A percentile compares a stretch with the other conserved stretches of the same genome.
These are phyloP conservation scores for Chrysopilus asiliformis DNA, from an alignment of 2,888 invertebrate genomes.

Conservation along the genomic window DNA sequence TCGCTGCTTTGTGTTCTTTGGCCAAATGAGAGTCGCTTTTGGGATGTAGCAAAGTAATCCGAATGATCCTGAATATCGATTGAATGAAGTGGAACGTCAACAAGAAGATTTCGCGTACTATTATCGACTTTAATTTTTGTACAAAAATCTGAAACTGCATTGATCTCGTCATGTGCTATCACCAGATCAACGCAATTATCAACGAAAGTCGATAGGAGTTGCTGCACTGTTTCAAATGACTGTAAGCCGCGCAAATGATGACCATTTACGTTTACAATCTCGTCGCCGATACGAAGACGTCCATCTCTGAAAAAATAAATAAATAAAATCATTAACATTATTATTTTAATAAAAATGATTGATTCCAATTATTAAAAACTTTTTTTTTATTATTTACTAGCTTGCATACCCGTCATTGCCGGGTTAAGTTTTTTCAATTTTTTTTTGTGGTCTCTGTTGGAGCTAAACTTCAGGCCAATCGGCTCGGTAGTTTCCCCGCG, in stretches of 20 bases:
- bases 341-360: too few species aligned
- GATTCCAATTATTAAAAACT: too few species aligned
- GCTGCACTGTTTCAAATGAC: constrained; percentile 49
- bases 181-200: constrained; percentile 43
- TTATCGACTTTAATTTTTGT: constrained; percentile 32
- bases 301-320: constrained; percentile 49
- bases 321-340: too few species aligned
- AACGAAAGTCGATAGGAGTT: constrained; percentile 35
- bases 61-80: neutral
- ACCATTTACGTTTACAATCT: constrained; percentile 81
- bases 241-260: constrained; percentile 61
- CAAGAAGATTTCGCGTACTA: constrained; percentile 10
- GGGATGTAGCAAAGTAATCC: neutral
- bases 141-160: constrained; percentile 27
- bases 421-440: too few species aligned
- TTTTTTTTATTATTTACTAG: too few species aligned
- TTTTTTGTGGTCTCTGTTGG: too few species aligned
- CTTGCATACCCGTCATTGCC: too few species aligned
- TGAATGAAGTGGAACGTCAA: neutral
- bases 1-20: constrained; percentile 30
- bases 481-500: too few species aligned
- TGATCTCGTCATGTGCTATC: constrained; percentile 50
- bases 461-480: too few species aligned
- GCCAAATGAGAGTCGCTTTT: constrained; percentile 29
- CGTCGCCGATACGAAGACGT: constrained; percentile 69